Base-by-base conservation (phyloP, 2,797 vertebrate species). In the Acanthiza pusilla region DNA sequence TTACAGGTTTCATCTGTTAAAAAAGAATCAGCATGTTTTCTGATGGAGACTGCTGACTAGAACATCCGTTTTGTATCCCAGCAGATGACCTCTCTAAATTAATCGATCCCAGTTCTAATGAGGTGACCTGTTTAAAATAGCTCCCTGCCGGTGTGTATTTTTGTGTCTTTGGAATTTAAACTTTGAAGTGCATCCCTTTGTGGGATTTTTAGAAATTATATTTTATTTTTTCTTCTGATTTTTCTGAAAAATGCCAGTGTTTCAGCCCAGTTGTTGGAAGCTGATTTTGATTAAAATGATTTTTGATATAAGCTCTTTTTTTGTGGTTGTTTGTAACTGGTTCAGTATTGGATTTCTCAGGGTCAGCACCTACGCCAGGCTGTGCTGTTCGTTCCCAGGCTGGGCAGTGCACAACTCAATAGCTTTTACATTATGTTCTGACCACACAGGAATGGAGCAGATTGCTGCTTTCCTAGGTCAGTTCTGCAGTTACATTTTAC, bases 111-210 rank as follows among this genome's bases (percentile, higher is more conserved):
- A 9, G 30, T 74, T 91, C 50, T 68, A 48, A 58, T 58, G 48
- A 87, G 91, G 57, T 82, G 78, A 85, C 62, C 58, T 58, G 72
- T 93, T 95, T 61, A 85, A 93, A 95, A 88, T 23, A 73, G 85
- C 53, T 75, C 47, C 58, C 75, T 93, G 76, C 18, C 13, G 30
- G 43, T 10, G 2, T 68, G 55, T 87, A 21, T 75, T 89, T 92
- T 63, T 45, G 17, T 48, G 42, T 85, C 50, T 85, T 91, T 4
- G 9, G 38, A 58, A 40, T 82, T 91, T 63, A 36, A 82, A 58
- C n/a, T 74, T 76, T 34, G 36, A 89, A 72, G 36, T 43, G 17
- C 77, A 70, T 88, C 40, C 47, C 13, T 75, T 85, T 6, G 2
- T 32, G 22, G 47, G 9, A 42, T 68, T 89, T 85, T 53, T 77